These are phyloP conservation scores for Carollia perspicillata DNA, from an alignment of 2,113 vertebrate genomes.

Conservation along the genomic window DNA sequence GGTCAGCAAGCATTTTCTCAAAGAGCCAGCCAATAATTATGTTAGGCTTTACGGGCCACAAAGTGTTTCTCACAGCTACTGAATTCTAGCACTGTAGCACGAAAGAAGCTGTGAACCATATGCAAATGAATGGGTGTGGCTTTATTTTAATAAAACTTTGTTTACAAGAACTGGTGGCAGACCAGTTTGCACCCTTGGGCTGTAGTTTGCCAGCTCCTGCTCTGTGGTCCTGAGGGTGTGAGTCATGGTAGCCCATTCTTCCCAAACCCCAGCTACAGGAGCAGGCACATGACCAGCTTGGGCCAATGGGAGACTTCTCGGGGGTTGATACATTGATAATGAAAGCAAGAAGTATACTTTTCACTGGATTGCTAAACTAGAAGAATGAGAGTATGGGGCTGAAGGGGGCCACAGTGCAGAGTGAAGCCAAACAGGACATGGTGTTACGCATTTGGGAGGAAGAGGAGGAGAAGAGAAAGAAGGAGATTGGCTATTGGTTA, in stretches of 20 bases:
- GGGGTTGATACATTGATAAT: not conserved
- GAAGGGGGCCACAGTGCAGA: not conserved
- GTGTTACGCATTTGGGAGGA: not conserved
- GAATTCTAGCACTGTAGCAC: not conserved
- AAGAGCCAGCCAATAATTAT: not conserved
- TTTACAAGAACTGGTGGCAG: not conserved
- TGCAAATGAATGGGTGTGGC: no score
- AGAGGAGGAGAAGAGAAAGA: no score
- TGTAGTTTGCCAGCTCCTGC: not conserved
- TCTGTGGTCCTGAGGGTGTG: not conserved
- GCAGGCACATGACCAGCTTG: not conserved
- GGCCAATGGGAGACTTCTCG: not conserved
- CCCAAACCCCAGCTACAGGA: not conserved
- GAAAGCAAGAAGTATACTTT: not conserved
- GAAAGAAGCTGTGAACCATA: not conserved
- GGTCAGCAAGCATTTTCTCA: not conserved
- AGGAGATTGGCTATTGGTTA: not conserved
- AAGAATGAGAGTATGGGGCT: not conserved
- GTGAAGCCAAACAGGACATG: no score
- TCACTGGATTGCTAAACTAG: not conserved
- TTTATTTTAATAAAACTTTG: no score
- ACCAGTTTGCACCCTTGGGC: not conserved
- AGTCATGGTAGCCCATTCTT: not conserved
- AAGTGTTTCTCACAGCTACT: not conserved
- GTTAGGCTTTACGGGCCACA: not conserved